phyloP scores from a whole-genome alignment of 2,888 invertebrate species.

The Bhutanitis thaidina region DNA sequence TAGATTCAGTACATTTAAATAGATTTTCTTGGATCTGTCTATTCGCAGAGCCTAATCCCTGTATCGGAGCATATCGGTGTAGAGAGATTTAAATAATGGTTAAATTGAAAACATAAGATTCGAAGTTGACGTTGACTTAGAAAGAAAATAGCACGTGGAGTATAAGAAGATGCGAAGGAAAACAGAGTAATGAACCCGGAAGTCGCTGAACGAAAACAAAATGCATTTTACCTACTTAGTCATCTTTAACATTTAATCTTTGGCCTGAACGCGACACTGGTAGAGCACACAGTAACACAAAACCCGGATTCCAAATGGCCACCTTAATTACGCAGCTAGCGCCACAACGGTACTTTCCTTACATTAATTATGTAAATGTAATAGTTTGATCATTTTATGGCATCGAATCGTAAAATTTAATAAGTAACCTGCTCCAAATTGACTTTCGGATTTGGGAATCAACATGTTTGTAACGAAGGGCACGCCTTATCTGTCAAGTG shows the following conservation, averaged over 20 bases:
- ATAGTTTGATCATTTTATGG: slow-evolving; percentile 27
- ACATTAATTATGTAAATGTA: slow-evolving; percentile 40
- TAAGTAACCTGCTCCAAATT: slow-evolving; percentile 24
- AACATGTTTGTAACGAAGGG: background rate
- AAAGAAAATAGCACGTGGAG: no score
- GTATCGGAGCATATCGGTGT: no score
- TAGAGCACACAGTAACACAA: slow-evolving; percentile 8
- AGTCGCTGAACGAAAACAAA: no score
- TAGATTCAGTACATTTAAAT: no score
- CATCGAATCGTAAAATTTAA: slow-evolving; percentile 26
- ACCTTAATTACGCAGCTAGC: slow-evolving; percentile 29
- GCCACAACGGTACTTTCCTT: slow-evolving; percentile 32
- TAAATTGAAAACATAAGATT: no score
- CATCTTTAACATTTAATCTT: background rate
- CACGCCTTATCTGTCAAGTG: slow-evolving; percentile 2
- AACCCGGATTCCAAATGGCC: slow-evolving; percentile 22
- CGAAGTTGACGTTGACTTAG: no score
- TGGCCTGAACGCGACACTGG: background rate
- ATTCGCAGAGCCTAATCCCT: no score
- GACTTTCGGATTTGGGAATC: slow-evolving; percentile 28
- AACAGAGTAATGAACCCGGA: no score
- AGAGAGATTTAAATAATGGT: no score
- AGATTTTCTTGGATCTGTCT: no score
- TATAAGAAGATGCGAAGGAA: no score
- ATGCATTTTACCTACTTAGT: no score